phyloP scores from a whole-genome alignment of 2,797 vertebrate genomes.

The Psittacula echo region DNA sequence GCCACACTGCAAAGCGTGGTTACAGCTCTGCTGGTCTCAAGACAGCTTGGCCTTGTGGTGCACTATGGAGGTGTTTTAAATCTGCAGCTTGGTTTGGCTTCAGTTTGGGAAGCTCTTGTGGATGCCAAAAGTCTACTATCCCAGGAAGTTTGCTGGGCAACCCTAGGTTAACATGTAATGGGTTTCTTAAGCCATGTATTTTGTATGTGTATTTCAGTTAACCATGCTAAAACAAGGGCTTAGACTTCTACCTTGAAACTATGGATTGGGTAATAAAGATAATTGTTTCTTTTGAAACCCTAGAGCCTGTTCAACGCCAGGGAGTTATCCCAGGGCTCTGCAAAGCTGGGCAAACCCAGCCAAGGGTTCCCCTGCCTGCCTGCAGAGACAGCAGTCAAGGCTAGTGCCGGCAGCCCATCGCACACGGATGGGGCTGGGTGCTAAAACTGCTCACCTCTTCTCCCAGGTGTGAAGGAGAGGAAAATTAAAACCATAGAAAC shows the following conservation, averaged over 20 bases:
- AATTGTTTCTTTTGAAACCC: background rate
- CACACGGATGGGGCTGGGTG: accelerated
- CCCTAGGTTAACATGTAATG: background rate
- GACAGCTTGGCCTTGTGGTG: background rate
- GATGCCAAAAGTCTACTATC: background rate
- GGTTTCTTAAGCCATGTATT: background rate
- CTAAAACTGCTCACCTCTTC: background rate
- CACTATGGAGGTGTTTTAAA: background rate
- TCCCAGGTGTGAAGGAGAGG: background rate
- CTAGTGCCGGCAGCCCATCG: accelerated
- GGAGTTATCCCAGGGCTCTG: background rate
- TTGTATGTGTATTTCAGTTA: background rate
- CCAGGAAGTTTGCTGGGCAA: background rate
- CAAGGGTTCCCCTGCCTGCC: accelerated
- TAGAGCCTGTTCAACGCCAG: background rate
- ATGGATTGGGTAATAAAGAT: conserved; percentile 10
- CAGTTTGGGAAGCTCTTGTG: background rate
- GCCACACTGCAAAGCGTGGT: background rate
- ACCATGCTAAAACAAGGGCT: background rate
- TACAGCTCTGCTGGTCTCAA: background rate
- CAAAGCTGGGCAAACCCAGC: accelerated
- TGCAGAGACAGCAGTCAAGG: accelerated
- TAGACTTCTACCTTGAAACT: conserved; percentile 5
- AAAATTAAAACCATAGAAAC: background rate
- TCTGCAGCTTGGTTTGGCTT: background rate